Percentiles rank a stretch among this genome's conserved stretches.
Evolutionary conservation across 2,113 vertebrate species (phyloP).

Genomic region (Spea multiplicata): DNA sequence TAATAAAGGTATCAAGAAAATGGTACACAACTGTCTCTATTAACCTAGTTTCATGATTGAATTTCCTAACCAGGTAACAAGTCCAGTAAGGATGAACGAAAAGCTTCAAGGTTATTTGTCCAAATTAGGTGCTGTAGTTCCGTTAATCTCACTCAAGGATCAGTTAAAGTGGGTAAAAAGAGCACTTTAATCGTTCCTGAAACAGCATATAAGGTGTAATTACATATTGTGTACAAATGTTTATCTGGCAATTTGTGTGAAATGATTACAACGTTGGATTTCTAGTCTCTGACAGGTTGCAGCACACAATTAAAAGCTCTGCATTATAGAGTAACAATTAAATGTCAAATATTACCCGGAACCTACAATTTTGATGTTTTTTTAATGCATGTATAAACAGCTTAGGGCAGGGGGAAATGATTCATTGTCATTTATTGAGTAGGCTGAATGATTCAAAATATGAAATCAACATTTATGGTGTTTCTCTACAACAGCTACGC

Average conservation of each 20-base stretch:
- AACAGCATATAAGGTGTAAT: neutral
- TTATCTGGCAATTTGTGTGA: neutral
- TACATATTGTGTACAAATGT: neutral
- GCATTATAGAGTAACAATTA: neutral
- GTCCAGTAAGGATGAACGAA: too few species aligned
- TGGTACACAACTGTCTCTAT: too few species aligned
- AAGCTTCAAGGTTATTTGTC: too few species aligned
- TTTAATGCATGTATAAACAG: constrained; percentile 41
- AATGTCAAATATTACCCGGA: constrained; percentile 25
- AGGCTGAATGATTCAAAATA: constrained; percentile 21
- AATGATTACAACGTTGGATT: neutral
- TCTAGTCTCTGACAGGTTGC: constrained; percentile 1
- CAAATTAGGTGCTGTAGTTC: too few species aligned
- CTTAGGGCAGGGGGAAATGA: too few species aligned
- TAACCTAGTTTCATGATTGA: too few species aligned
- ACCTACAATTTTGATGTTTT: constrained; percentile 12
- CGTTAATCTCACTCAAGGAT: too few species aligned
- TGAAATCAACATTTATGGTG: constrained; percentile 41
- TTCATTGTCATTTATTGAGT: constrained; percentile 37
- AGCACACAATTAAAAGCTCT: constrained; percentile 1
- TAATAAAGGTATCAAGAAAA: neutral
- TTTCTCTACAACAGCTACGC: constrained; percentile 38
- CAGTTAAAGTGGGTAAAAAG: too few species aligned
- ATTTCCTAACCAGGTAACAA: too few species aligned
- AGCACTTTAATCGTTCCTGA: too few species aligned